Base-by-base conservation (phyloP, 2,888 invertebrate genomes). In the Calameuta idolon region DNA sequence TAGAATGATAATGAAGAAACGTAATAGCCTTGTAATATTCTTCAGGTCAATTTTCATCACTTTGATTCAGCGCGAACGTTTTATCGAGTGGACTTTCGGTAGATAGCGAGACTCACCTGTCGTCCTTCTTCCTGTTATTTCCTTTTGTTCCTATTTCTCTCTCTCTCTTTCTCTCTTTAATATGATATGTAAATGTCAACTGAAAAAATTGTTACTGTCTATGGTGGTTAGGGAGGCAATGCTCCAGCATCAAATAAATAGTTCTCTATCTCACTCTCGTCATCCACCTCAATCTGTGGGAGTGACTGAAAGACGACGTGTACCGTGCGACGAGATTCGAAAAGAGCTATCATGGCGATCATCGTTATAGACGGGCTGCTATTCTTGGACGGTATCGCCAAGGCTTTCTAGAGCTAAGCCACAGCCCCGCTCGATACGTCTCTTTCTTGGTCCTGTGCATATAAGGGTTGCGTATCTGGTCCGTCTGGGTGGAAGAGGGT, bases 1-100 rank as follows among this genome's bases (percentile, higher is more conserved):
- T 86, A 82, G 77, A 82, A 79, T 81, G 82, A 81, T 80, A 79
- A 23, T 23, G 55, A 1, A 9, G 0, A 15, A 55, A 9, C 23
- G 55, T 23, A 55, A 55, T 23, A 23, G 55, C 9, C 2, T 5
- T 55, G 55, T 5, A 23, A 55, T 55, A 55, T 55, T 55, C 15
- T 55, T 9, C 55, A 23, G 23, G 55, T 55, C 9, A 9, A 55
- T 23, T 55, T 55, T 23, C 9, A 55, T 55, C 55, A 9, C 55
- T 55, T 55, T 23, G 40, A 55, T 23, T 55, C 23, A 23, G 9
- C 15, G 23, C 40, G 9, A 23, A 55, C 23, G 5, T 23, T 55
- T 55, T 55, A 23, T 55, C 5, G 23, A 5, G 15, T 23, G 40
- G 40, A 40, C 40, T 40, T 5, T 5, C 5, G 23, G 23, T 55